Evolutionary conservation across 2,113 vertebrate species (phyloP), one percentile per base, ranked within the genome.

Genomic region (Euleptes europaea): DNA sequence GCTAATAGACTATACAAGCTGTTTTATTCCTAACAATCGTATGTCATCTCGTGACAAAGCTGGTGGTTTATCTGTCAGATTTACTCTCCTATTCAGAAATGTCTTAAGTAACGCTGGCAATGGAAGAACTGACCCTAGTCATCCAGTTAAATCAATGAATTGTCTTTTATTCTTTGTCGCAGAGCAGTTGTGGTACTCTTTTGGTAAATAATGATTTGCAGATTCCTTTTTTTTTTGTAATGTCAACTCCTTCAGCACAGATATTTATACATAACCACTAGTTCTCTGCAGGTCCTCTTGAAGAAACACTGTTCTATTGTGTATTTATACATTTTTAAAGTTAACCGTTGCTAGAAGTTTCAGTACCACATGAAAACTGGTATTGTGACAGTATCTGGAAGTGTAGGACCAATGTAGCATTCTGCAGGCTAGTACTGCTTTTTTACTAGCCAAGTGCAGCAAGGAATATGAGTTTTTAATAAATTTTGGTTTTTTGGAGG

Each of bases 301-400:
- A 84, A 84, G 83, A 84, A 78, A 19, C 13, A 35, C 3, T 26
- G 31, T 60, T 15, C 19, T 85, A 92, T 76, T 86, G 3, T 89
- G 91, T 85, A 88, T 85, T 85, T 88, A 88, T 88, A 91, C 84
- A 86, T 85, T 84, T 88, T 86, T 88, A 91, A 86, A 89, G 81
- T 38, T 66, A 69, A 0, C 11, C 65, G 57, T 93, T 89, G 84
- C 69, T 70, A 89, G 90, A 93, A 90, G 91, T 93, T 95, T 89
- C 84, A 94, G 93, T 94, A 94, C 90, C 89, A 0, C 35, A 78
- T 80, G n/a, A 65, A 67, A 84, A 31, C 63, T 28, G 1, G 47
- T 88, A 40, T 44, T 82, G 65, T 76, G 71, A 63, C 51, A 38
- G 72, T 84, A 11, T 23, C 33, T 1, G n/a, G 90, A 40, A 2